Evolutionary conservation across 2,113 vertebrate genomes (phyloP), one percentile per base, ranked within the genome.

Genomic region (Halichoeres trimaculatus): DNA sequence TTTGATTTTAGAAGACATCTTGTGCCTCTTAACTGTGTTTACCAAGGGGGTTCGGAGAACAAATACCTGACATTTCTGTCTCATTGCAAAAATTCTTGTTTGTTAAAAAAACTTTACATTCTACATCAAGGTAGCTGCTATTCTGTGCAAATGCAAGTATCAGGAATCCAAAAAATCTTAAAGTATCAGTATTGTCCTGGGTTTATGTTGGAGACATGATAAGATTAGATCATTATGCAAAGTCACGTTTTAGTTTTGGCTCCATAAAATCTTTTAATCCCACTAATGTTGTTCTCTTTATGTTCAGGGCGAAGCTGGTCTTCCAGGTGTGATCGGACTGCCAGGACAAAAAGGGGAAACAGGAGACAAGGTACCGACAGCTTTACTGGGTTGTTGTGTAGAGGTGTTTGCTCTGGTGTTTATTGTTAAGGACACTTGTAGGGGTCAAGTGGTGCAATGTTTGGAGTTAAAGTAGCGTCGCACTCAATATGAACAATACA

Each of bases 281-380:
- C 22, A 24, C 26, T 20, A 40, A 72, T 81, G 43, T 19, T 45
- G 17, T 41, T 53, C 36, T 8, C 65, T 67, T 12, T 88, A 53
- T 88, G 26, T n/a, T 68, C 58, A 98, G 96, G 96, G 94, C 73
- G 94, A 96, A 89, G 86, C 91, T 80, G 96, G 94, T 80, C 86
- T 93, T 64, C 94, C 92, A 4, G 95, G 94, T 70, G 63, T 76
- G 62, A 72, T 75, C 67, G 95, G 95, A 81, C 90, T 94, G 64
- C 92, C 94, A 40, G 96, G 95, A 70, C 89, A 90, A 51, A 96
- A 95, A 73, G 96, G 96, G 12, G 81, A 93, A 16, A 94, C 91
- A 93, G 96, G 96, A 84, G 92, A 95, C 67, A 95, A 89, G 95
- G 96, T 63, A 85, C n/a, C 52, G 2, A 45, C 17, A 11, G 10